Evolutionary conservation across 2,113 vertebrate genomes (phyloP), one percentile per base, ranked within the genome.

Genomic region (Lepus americanus): DNA sequence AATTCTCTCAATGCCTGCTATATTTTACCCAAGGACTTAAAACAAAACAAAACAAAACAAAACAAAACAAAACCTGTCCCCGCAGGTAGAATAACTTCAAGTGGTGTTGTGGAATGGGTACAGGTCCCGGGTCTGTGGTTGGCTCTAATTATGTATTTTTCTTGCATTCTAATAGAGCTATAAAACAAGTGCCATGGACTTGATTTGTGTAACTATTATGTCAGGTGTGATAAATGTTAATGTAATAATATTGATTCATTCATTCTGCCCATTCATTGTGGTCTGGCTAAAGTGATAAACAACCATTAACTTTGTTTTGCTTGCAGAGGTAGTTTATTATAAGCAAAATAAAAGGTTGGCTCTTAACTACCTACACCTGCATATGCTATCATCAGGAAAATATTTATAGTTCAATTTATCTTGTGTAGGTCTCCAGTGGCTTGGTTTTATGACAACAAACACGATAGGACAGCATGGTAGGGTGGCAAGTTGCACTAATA

Each of bases 241-340:
- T 94, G 49, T 89, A 91, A 69, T 96, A 77, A 89, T 94, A 84
- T 96, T 81, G 96, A 96, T 94, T 96, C 86, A 89, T 69, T 89
- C 87, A 74, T 94, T 94, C 89, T 83, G 39, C 76, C 6, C 6
- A 76, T 77, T 95, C 90, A 87, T 49, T 69, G 51, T 85, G 72
- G 94, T 36, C 83, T 2, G 6, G 85, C 92, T 95, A 51, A 82
- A 67, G 67, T 79, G 80, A 93, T 78, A 86, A 59, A 63, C 33
- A 89, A 25, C 31, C 88, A 89, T 91, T 94, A 29, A 79, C 88
- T 96, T 92, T 88, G 25, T 82, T 92, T 90, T 87, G 86, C 67
- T 92, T 92, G 49, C 64, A 72, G 63, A 86, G 59, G 51, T 53
- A 82, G 74, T 90, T 97, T 94, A 85, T 93, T 95, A 72, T 79